Evolutionary conservation across 2,797 vertebrate genomes (phyloP), one percentile per base, ranked within the genome.

Genomic region (Gouania willdenowi): DNA sequence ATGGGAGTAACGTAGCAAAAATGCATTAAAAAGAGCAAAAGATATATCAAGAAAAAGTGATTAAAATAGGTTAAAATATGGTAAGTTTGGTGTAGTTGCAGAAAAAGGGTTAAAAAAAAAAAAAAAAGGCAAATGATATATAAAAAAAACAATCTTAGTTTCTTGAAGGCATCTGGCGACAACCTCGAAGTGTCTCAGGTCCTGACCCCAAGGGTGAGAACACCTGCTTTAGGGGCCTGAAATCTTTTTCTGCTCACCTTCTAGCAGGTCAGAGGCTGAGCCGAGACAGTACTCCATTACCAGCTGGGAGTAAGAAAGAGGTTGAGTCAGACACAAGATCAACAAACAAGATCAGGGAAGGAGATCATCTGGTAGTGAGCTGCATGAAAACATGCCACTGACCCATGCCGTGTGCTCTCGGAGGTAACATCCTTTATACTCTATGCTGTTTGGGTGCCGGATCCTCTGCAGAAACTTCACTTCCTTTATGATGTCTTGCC

Each of bases 401-500:
- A 98, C 95, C 96, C 96, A 98, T 86, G 96, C 95, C 19, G 95
- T 98, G 84, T 98, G 94, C 75, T 98, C 96, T 53, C 95, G 91
- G 61, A 98, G 88, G 88, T 98, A 98, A 84, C 96, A 98, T 58
- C 96, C 96, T 91, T 97, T 98, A 82, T 98, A 98, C 81, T 98
- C 95, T 88, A 98, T 98, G 83, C 94, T 97, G 91, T 98, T 98
- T 2, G 96, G 96, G 81, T 98, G 96, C 66, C 91, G 89, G 90
- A 98, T 94, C 89, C 93, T 92, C 87, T 95, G 94, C 49, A 98
- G 91, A 72, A 98, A 98, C 82, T 94, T 98, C 52, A 98, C 96
- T 91, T 98, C 96, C 77, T 98, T 98, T 84, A 97, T 94, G 66
- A 98, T 98, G 84, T 98, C 95, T 79, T 98, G 95, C 95, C 95